phyloP scores from a whole-genome alignment of 2,888 invertebrate genomes.

The Drosophila ustulata region DNA sequence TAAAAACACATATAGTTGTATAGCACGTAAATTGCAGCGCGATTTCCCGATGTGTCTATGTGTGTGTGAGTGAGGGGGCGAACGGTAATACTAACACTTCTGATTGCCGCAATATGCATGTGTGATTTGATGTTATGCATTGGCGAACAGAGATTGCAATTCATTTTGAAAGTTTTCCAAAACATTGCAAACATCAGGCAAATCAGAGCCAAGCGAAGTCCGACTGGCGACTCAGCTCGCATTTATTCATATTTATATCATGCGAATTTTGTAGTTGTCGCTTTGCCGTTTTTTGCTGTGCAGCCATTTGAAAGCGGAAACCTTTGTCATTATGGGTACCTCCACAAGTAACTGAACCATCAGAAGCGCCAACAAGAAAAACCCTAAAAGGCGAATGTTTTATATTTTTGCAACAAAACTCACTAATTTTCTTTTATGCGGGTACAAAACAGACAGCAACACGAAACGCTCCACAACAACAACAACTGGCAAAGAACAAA shows the following conservation, averaged over 20 bases:
- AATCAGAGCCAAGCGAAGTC: conserved; percentile 2
- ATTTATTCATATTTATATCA: conserved; percentile 64
- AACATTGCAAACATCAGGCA: conserved; percentile 9
- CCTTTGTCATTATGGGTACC: conserved; percentile 71
- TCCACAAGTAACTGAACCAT: conserved; percentile 57
- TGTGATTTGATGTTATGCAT: conserved; percentile 28
- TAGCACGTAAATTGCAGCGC: conserved; percentile 35
- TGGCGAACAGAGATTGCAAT: conserved; percentile 10
- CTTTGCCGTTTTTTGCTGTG: conserved; percentile 5
- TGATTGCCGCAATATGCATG: conserved; percentile 48
- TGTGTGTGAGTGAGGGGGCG: background rate
- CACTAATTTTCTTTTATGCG: conserved; percentile 79
- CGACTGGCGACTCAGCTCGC: conserved; percentile 22
- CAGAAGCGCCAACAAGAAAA: conserved; percentile 16
- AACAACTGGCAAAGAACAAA: conserved; percentile 29
- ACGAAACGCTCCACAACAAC: conserved; percentile 47
- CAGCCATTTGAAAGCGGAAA: conserved; percentile 65
- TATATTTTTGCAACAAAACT: conserved; percentile 69
- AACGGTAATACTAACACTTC: conserved; percentile 7
- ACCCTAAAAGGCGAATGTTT: conserved; percentile 48
- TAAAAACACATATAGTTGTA: conserved; percentile 47
- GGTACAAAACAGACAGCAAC: conserved; percentile 70
- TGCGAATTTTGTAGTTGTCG: conserved; percentile 49
- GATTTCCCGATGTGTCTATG: background rate
- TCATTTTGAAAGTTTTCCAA: conserved; percentile 9